These are phyloP conservation scores for Barbus barbus DNA, from an alignment of 2,113 vertebrate species.

Conservation along the genomic window DNA sequence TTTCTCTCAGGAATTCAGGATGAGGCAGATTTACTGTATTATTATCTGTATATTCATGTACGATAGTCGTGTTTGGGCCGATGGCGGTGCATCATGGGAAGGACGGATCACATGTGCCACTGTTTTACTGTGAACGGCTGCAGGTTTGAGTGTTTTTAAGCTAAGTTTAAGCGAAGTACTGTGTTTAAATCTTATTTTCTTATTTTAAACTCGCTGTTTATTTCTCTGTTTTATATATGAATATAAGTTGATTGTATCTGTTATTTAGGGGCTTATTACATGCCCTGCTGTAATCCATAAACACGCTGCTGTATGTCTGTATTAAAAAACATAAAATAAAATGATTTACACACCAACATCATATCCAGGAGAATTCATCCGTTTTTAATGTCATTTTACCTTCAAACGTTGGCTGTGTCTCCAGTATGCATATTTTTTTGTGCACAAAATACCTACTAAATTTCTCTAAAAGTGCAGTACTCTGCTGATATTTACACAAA, in stretches of 20 bases:
- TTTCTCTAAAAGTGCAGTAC: background rate
- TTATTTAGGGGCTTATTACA: no score
- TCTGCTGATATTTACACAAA: background rate
- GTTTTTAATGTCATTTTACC: no score
- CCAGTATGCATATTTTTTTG: background rate
- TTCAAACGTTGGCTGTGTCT: background rate
- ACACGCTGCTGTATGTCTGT: background rate
- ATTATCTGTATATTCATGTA: background rate
- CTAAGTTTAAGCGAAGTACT: no score
- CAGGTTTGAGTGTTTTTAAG: no score
- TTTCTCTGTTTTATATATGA: no score
- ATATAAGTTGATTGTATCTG: no score
- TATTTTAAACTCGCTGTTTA: no score
- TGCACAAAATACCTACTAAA: background rate
- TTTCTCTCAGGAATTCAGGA: background rate
- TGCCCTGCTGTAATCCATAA: background rate
- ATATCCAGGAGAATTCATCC: no score
- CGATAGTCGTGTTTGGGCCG: background rate
- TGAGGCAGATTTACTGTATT: background rate
- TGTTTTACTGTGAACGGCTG: background rate
- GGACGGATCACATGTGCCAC: constrained; percentile 13
- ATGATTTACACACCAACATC: background rate
- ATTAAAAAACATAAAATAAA: background rate
- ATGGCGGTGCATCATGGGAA: constrained; percentile 10
- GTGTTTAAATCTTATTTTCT: no score